Evolutionary conservation across 2,888 invertebrate species (phyloP).

Genomic region (Anorthoa munda): DNA sequence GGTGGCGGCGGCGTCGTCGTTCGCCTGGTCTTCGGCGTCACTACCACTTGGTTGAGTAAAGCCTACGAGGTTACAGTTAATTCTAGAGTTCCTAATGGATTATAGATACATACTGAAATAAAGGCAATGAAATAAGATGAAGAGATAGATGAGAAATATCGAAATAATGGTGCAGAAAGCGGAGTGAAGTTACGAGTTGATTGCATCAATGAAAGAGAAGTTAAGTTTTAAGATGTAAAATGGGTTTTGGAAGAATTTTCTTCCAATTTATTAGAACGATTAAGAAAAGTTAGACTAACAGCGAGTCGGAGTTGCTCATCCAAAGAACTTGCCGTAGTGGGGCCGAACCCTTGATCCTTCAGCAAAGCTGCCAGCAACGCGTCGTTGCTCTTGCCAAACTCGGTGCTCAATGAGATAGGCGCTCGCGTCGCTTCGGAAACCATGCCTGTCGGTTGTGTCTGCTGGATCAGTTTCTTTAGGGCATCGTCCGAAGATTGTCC

Average conservation of each 20-base stretch:
- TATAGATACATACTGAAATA: constrained; percentile 67
- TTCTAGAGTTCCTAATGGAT: constrained; percentile 72
- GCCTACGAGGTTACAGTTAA: constrained; percentile 88
- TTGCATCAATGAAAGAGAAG: constrained; percentile 61
- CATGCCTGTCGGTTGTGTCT: constrained; percentile 82
- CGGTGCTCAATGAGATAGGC: constrained; percentile 87
- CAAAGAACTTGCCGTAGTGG: constrained; percentile 92
- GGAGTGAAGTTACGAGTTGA: constrained; percentile 65
- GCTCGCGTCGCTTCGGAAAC: constrained; percentile 85
- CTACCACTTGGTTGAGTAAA: constrained; percentile 91
- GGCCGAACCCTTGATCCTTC: constrained; percentile 94
- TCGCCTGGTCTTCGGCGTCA: constrained; percentile 88
- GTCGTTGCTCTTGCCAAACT: constrained; percentile 92
- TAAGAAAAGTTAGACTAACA: constrained; percentile 85
- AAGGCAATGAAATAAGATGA: constrained; percentile 61
- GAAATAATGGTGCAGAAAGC: constrained; percentile 67
- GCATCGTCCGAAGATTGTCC: constrained; percentile 88
- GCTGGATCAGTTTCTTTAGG: constrained; percentile 82
- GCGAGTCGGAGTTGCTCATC: constrained; percentile 91
- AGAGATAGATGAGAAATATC: constrained; percentile 62
- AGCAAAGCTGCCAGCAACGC: constrained; percentile 93
- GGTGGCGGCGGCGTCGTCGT: constrained; percentile 83
- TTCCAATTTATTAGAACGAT: constrained; percentile 55
- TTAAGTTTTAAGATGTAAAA: constrained; percentile 51
- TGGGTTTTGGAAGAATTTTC: constrained; percentile 41